Base-by-base conservation (phyloP, 2,113 vertebrate genomes). In the Cyphomyrus plagiostoma region DNA sequence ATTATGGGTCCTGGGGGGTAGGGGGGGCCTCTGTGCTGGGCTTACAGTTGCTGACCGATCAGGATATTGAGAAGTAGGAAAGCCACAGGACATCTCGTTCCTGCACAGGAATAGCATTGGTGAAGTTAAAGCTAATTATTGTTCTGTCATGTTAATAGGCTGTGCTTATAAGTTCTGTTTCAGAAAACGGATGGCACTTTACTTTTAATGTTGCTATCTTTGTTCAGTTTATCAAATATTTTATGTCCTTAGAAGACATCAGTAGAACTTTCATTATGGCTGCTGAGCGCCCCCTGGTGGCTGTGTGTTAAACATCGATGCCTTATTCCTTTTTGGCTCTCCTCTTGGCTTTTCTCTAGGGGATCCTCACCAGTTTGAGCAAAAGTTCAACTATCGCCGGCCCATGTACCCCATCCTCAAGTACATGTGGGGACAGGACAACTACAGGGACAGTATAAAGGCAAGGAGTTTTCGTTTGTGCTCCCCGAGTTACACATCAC, bases 341-440 rank as follows among this genome's bases (percentile, higher is more conserved):
- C 19, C 88, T 58, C 26, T 90, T 86, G 35, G 15, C 7, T 84
- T 23, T 46, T 39, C 88, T 89, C 42, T 88, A 99, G 98, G 98
- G 90, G 98, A 99, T 93, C 98, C 98, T 0, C 98, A 99, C 95
- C 98, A 99, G 90, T 99, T 99, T 93, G 98, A 99, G 90, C 98
- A 99, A 94, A 99, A 99, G 93, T 99, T 99, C 93, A 99, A 99
- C 96, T 99, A 99, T 91, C 97, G 99, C 56, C 96, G 99, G 9
- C 98, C 99, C 74, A 99, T 99, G 99, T 99, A 99, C 90, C 98
- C 99, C 52, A 99, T 99, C 91, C 96, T 99, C 85, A 97, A 96
- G 91, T 99, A 98, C 92, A 99, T 99, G 98, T 99, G 99, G 99
- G 96, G 93, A 46, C 97, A 97, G 0, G 97, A 97, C 0, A 94